Evolutionary conservation across 2,888 invertebrate species (phyloP), one percentile per base, ranked within the genome.

Genomic region (Synergus laeviventris): DNA sequence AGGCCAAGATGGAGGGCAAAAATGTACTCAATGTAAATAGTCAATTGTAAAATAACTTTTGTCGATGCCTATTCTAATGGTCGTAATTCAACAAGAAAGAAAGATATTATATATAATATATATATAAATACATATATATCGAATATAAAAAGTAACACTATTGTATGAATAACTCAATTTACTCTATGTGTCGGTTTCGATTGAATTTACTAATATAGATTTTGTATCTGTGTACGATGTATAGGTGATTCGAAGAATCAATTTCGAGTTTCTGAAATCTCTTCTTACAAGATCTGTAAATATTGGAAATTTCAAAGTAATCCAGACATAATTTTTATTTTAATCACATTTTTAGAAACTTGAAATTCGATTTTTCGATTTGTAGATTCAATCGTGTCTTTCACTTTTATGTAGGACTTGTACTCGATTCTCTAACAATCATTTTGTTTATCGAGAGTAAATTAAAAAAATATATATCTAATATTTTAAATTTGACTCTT

Each of bases 141-240:
- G 83, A 64, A 21, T 66, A 66, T 66, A 42, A 24, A 1, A 66
- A 39, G 24, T 21, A 66, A 42, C 66, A 62, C 38, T 62, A 62
- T 62, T 62, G 38, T 62, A 62, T 38, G 12, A 62, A 38, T 87
- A 86, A 86, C 84, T 81, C 84, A 86, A 82, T 87, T 87, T 85
- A 84, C 84, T 89, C 86, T 88, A 86, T 88, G 86, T 87, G 87
- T 86, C 84, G 82, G 82, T 86, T 86, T 85, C 82, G 83, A 87
- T 87, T 87, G 84, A 83, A 84, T 42, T 62, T 62, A 42, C 39
- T 42, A 14, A 42, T 85, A 86, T 87, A 88, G 87, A 88, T 88
- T 89, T 88, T 89, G 85, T 89, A 88, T 88, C 83, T 84, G 84
- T 87, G 83, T 86, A 86, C 78, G 81, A 82, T 84, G 79, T 85